A percentile compares a stretch with the other conserved stretches of the same genome.
Conservation (phyloP, 2,797 vertebrate genomes). For the Helicolenus hilgendorfi region DNA sequence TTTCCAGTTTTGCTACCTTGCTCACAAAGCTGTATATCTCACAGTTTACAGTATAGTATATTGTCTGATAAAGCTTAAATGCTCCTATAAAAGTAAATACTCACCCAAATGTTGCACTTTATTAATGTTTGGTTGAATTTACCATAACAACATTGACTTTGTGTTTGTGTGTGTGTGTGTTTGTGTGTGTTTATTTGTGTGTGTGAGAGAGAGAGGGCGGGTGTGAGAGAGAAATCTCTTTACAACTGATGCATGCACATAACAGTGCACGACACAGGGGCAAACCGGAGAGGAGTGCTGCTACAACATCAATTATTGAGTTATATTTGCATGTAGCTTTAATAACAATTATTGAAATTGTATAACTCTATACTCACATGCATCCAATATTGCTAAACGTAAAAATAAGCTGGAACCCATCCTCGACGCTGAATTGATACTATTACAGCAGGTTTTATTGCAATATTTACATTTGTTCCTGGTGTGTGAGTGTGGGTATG, state of each 20-base stretch:
- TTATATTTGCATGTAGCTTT: constrained; percentile 72
- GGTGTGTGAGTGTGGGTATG: constrained; percentile 88
- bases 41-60: background rate
- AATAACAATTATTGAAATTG: constrained; percentile 76
- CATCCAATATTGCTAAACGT: constrained; percentile 78
- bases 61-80: background rate
- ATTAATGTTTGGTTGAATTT: constrained; percentile 37
- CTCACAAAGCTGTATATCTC: constrained; percentile 1
- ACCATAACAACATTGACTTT: constrained; percentile 13
- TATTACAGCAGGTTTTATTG: constrained; percentile 88
- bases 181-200: background rate
- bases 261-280: constrained; percentile 12
- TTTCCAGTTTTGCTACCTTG: constrained; percentile 25
- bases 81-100: background rate
- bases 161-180: background rate
- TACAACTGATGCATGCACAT: constrained; percentile 57
- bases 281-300: constrained; percentile 8
- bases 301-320: constrained; percentile 51
- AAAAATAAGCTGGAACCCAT: constrained; percentile 74
- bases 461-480: constrained; percentile 91
- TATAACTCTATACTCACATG: constrained; percentile 47
- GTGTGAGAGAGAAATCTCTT: constrained; percentile 44
- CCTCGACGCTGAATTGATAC: constrained; percentile 76
- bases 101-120: constrained; percentile 30
- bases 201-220: background rate